These are phyloP conservation scores for Neoascia interrupta DNA, from an alignment of 2,888 invertebrate species.

Conservation along the genomic window DNA sequence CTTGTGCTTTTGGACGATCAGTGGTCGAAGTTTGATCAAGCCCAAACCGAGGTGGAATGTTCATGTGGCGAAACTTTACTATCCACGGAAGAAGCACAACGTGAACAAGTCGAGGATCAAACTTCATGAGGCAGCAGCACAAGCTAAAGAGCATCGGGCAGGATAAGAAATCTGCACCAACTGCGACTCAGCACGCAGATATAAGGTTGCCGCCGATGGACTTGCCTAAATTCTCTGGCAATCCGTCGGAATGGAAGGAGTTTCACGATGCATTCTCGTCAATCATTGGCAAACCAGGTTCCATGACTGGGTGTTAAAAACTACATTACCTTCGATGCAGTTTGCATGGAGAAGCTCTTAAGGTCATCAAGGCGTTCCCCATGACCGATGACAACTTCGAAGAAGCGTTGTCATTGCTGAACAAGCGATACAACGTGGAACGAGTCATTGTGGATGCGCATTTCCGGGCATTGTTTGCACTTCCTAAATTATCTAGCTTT, in stretches of 20 bases:
- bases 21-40: neutral
- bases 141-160: too few relatives aligned
- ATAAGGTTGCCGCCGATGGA: constrained; percentile 10
- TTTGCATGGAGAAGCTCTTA: constrained; percentile 22
- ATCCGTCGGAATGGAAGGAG: constrained; percentile 25
- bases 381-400: constrained; percentile 11
- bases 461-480: constrained; percentile 14
- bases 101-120: neutral
- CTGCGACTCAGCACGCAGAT: too few relatives aligned
- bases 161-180: too few relatives aligned
- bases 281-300: constrained; percentile 20
- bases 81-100: neutral
- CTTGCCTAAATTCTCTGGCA: too few relatives aligned
- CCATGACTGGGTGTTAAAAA: constrained; percentile 20
- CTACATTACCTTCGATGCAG: constrained; percentile 35
- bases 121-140: neutral
- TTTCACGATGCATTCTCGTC: constrained; percentile 36
- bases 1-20: neutral
- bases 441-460: constrained; percentile 36
- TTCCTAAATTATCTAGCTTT: neutral
- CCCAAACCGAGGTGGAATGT: neutral
- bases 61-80: neutral
- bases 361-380: constrained; percentile 24
- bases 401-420: neutral
- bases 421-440: constrained; percentile 30